Percentiles rank a stretch among this genome's conserved stretches.
Evolutionary conservation across 2,113 vertebrate species (phyloP).

Genomic region (Pachyramphus minor): DNA sequence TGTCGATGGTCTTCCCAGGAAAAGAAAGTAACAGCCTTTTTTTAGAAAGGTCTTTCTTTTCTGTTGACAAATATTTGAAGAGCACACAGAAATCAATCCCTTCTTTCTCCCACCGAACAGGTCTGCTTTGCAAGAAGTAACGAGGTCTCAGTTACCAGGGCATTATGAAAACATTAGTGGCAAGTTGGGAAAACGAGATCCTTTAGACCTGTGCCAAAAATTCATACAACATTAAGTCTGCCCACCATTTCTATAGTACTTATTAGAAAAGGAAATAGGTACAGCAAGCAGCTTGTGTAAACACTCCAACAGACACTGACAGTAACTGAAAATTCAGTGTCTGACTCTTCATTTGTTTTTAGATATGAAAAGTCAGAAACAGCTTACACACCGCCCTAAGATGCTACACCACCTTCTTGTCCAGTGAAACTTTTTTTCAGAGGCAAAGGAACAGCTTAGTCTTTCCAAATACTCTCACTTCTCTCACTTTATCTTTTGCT

Average conservation of each 20-base stretch:
- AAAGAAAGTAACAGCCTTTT: not conserved
- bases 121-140: not conserved
- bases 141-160: not conserved
- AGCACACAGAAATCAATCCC: not conserved
- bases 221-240: not conserved
- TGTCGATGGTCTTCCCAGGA: not conserved
- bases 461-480: not conserved
- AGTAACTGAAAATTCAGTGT: not conserved
- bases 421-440: not conserved
- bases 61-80: not conserved
- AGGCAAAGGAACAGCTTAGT: not conserved
- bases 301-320: not conserved
- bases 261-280: not conserved
- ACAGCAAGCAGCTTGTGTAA: not conserved
- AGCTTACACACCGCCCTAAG: not conserved
- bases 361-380: not conserved
- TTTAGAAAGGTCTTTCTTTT: not conserved
- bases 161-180: not conserved
- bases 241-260: not conserved
- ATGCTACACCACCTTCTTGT: not conserved
- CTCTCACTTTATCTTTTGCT: not conserved
- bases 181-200: not conserved
- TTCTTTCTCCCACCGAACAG: not conserved
- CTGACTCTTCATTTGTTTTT: not conserved
- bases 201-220: not conserved